These are phyloP conservation scores for Philonicus albiceps DNA, from an alignment of 2,888 invertebrate genomes.

Conservation along the genomic window DNA sequence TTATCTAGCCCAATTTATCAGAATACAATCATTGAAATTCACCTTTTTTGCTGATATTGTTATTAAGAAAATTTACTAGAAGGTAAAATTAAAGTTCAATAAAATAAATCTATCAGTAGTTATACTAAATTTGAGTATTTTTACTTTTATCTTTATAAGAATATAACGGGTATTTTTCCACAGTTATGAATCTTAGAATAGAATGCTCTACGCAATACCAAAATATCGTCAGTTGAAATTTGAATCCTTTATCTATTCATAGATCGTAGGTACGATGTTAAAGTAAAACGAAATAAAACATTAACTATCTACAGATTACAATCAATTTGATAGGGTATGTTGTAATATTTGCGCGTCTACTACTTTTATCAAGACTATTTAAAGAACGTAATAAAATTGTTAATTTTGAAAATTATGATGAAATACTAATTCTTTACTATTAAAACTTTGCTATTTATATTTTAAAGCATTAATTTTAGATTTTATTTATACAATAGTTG, in stretches of 20 bases:
- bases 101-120: no score
- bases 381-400: not conserved
- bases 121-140: no score
- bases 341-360: not conserved
- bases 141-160: no score
- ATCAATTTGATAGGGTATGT: not conserved
- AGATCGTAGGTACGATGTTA: not conserved
- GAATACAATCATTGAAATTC: not conserved
- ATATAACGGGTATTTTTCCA: no score
- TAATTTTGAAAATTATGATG: not conserved
- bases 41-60: not conserved
- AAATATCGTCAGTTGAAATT: not conserved
- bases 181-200: no score
- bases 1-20: not conserved
- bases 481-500: no score
- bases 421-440: not conserved
- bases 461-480: no score
- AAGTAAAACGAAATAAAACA: not conserved
- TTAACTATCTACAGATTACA: not conserved
- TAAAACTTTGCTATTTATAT: no score
- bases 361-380: not conserved
- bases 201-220: no score
- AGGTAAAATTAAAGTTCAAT: no score
- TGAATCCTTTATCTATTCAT: not conserved
- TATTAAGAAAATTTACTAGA: no score